A percentile compares a stretch with the other conserved stretches of the same genome.
phyloP scores from a whole-genome alignment of 2,888 invertebrate species.

The Epistrophe grossulariae region DNA sequence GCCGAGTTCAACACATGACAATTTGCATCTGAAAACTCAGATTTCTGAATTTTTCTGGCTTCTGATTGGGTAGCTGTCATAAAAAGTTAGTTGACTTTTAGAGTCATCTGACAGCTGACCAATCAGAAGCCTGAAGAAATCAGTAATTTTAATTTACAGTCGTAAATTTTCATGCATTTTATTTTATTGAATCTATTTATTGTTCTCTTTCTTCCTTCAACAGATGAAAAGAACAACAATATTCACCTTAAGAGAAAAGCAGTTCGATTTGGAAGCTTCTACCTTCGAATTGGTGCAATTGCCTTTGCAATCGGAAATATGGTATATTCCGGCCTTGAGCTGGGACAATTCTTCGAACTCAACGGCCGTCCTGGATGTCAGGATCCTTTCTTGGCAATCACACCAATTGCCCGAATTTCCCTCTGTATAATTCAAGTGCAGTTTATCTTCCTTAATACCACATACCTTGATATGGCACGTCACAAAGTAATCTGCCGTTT shows the following conservation, averaged over 20 bases:
- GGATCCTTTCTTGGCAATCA: constrained; percentile 88
- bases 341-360: constrained; percentile 91
- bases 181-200: no score
- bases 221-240: constrained; percentile 82
- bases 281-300: constrained; percentile 91
- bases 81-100: no score
- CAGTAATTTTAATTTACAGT: no score
- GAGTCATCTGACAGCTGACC: no score
- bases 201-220: constrained; percentile 5
- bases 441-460: constrained; percentile 96
- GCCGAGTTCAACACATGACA: no score
- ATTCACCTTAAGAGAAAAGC: constrained; percentile 82
- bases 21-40: no score
- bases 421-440: constrained; percentile 96
- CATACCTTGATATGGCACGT: constrained; percentile 87
- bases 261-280: constrained; percentile 92
- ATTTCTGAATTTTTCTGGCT: no score
- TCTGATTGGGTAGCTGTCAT: no score
- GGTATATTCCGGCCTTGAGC: constrained; percentile 89
- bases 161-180: no score
- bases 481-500: constrained; percentile 91
- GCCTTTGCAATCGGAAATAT: constrained; percentile 87
- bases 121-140: no score
- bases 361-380: constrained; percentile 86
- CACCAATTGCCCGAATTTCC: constrained; percentile 92